Evolutionary conservation across 2,888 invertebrate species (phyloP).

Genomic region (Priocnemis perturbator): DNA sequence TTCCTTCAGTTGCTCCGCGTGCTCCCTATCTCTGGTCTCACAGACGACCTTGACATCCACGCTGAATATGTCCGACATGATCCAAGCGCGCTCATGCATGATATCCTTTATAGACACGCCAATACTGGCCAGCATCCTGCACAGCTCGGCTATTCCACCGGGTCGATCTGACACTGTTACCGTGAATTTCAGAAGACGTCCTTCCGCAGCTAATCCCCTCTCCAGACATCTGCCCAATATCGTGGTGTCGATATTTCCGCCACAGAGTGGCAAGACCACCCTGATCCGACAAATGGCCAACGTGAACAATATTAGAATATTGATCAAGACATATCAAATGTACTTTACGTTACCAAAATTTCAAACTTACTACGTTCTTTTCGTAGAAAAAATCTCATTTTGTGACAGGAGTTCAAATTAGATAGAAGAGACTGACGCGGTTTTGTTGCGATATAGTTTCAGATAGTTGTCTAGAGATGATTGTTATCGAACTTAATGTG

Average conservation of each 20-base stretch:
- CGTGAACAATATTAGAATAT: background rate
- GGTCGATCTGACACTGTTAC: slow-evolving; percentile 91
- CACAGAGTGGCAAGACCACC: slow-evolving; percentile 89
- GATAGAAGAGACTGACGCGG: too few relatives aligned
- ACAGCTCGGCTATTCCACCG: slow-evolving; percentile 91
- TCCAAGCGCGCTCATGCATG: slow-evolving; percentile 96
- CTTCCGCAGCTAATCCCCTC: slow-evolving; percentile 91
- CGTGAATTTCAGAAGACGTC: slow-evolving; percentile 84
- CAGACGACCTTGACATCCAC: slow-evolving; percentile 91
- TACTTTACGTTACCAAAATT: background rate
- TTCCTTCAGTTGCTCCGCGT: slow-evolving; percentile 81
- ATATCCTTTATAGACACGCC: slow-evolving; percentile 97
- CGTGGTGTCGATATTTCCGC: slow-evolving; percentile 95
- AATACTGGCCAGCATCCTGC: slow-evolving; percentile 83
- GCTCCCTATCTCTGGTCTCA: slow-evolving; percentile 90
- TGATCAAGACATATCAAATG: background rate
- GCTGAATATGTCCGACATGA: slow-evolving; percentile 91
- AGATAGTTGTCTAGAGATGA: too few relatives aligned
- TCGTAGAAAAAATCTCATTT: too few relatives aligned
- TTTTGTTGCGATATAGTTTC: too few relatives aligned
- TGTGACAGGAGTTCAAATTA: too few relatives aligned
- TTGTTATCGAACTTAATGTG: too few relatives aligned
- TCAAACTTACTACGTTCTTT: too few relatives aligned
- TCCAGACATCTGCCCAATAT: slow-evolving; percentile 92
- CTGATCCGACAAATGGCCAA: slow-evolving; percentile 74